These are phyloP conservation scores for Lasioglossum albipes DNA, from an alignment of 1,140 invertebrate genomes.

Conservation along the genomic window DNA sequence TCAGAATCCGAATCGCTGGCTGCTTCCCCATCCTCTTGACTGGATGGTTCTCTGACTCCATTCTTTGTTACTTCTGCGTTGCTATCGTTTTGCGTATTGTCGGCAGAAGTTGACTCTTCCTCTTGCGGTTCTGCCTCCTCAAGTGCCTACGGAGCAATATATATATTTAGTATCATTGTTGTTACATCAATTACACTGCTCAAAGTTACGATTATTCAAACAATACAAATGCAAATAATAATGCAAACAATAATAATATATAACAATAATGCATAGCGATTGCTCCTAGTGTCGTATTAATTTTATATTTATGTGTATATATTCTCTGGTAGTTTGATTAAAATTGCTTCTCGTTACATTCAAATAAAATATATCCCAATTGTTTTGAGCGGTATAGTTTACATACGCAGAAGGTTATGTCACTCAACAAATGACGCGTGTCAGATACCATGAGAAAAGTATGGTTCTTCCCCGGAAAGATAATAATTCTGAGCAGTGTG, in stretches of 20 bases:
- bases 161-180: not conserved
- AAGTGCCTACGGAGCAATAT: conserved; percentile 10
- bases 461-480: not conserved
- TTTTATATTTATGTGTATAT: not conserved
- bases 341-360: too few species aligned
- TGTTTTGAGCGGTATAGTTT: not conserved
- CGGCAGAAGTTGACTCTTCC: conserved; percentile 40
- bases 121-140: conserved; percentile 49
- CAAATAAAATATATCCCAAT: not conserved
- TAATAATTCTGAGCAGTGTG: too few species aligned
- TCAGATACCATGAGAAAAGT: not conserved
- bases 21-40: conserved; percentile 85
- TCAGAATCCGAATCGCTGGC: conserved; percentile 88
- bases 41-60: conserved; percentile 81
- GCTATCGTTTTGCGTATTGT: conserved; percentile 74
- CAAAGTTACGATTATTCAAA: too few species aligned
- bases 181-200: not conserved
- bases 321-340: too few species aligned
- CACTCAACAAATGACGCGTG: not conserved
- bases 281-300: too few species aligned
- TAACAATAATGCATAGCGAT: too few species aligned
- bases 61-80: conserved; percentile 81
- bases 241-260: too few species aligned
- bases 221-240: too few species aligned
- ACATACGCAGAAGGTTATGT: conserved; percentile 26